Evolutionary conservation across 1,140 invertebrate species (phyloP).

Genomic region (Eueides isabella): DNA sequence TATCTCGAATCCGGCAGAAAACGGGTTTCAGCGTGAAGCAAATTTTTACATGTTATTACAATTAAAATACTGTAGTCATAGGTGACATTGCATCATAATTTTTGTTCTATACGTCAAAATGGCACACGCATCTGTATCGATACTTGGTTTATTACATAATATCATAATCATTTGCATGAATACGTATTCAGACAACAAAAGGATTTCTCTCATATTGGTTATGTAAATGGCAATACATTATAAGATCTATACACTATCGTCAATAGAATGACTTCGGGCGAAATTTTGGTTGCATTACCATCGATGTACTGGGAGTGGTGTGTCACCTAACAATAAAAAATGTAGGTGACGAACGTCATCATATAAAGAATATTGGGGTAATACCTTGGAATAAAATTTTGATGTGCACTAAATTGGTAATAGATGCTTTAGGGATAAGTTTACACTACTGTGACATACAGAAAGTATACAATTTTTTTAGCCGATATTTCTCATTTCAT

Average conservation of each 20-base stretch:
- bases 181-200: slow-evolving; percentile 71
- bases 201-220: slow-evolving; percentile 68
- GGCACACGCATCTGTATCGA: slow-evolving; percentile 39
- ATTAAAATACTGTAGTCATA: background rate
- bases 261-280: slow-evolving; percentile 61
- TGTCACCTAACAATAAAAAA: slow-evolving; percentile 23
- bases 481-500: no score
- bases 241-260: slow-evolving; percentile 53
- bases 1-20: no score
- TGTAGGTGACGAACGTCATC: background rate
- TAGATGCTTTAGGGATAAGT: no score
- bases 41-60: background rate
- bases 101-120: slow-evolving; percentile 24
- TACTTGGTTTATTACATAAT: slow-evolving; percentile 55
- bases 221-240: slow-evolving; percentile 62
- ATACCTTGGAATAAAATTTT: no score
- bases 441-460: no score
- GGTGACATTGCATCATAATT: background rate
- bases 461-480: no score
- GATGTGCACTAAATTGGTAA: no score
- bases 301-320: slow-evolving; percentile 43
- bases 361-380: no score
- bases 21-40: no score
- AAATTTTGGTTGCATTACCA: slow-evolving; percentile 56
- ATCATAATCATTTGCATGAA: slow-evolving; percentile 60